Evolutionary conservation across 30 jellyfish, hydroid and myxozoan genomes (phyloP).

Genomic region (Calvadosia cruxmelitensis): DNA sequence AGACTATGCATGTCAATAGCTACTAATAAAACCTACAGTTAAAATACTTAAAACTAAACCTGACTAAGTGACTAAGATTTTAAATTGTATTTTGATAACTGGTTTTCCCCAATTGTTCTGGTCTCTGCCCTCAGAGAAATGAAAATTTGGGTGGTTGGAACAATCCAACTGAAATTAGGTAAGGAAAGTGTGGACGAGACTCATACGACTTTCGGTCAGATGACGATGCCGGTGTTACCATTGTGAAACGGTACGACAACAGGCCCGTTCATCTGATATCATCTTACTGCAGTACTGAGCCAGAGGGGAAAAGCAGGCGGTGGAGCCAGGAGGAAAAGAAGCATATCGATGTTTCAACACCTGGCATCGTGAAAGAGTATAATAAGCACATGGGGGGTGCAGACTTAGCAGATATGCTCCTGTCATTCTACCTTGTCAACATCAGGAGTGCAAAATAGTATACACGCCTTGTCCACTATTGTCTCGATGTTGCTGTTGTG

Average conservation of each 20-base stretch:
- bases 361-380: slow-evolving; percentile 14
- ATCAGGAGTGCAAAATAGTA: slow-evolving; percentile 3
- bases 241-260: slow-evolving; percentile 57
- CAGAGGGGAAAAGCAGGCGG: no score
- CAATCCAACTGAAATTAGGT: slow-evolving; percentile 20
- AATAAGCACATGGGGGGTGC: slow-evolving; percentile 14
- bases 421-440: not conserved
- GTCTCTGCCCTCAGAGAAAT: slow-evolving; percentile 18
- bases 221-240: slow-evolving; percentile 17
- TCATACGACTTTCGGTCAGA: slow-evolving; percentile 21
- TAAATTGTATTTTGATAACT: slow-evolving; percentile 19
- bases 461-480: not conserved
- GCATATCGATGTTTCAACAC: no score
- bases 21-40: no score
- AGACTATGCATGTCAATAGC: no score
- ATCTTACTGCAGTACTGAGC: no score
- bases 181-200: slow-evolving; percentile 41
- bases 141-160: slow-evolving; percentile 21
- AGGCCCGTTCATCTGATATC: slow-evolving; percentile 40
- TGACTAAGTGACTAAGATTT: no score
- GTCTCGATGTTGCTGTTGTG: slow-evolving; percentile 9
- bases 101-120: slow-evolving; percentile 22
- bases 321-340: no score
- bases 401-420: slow-evolving; percentile 18
- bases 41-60: no score